Percentiles rank a stretch among this genome's conserved stretches.
These are phyloP conservation scores for Antheraea yamamai DNA, from an alignment of 2,888 invertebrate genomes.

Conservation along the genomic window DNA sequence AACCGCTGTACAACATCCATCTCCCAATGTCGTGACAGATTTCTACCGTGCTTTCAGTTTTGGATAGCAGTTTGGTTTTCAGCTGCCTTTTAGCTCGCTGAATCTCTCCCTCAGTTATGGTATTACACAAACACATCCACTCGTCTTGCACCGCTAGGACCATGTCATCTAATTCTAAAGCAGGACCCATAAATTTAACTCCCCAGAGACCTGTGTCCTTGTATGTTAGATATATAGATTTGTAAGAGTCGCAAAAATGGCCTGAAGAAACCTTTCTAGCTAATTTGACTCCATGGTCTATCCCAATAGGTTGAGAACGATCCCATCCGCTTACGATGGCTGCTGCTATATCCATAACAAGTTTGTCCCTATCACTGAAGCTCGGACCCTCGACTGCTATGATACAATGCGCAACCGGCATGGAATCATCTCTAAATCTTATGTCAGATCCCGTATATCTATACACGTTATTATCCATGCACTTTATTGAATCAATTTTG, in stretches of 20 bases:
- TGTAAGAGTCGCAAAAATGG: slow-evolving; percentile 92
- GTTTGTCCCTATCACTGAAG: slow-evolving; percentile 94
- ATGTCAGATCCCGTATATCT: slow-evolving; percentile 95
- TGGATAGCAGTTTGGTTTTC: slow-evolving; percentile 94
- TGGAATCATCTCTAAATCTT: slow-evolving; percentile 92
- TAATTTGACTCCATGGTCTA: slow-evolving; percentile 89
- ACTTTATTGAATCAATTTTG: slow-evolving; percentile 82
- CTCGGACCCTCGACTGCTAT: slow-evolving; percentile 95
- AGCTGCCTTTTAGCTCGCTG: slow-evolving; percentile 94
- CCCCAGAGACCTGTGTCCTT: slow-evolving; percentile 99
- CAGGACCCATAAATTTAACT: slow-evolving; percentile 90
- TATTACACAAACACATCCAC: slow-evolving; percentile 93
- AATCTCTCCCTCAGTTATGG: slow-evolving; percentile 92
- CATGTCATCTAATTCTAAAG: slow-evolving; percentile 86
- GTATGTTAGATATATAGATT: slow-evolving; percentile 97
- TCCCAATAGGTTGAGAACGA: slow-evolving; percentile 92
- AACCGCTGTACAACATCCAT: slow-evolving; percentile 94
- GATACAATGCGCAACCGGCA: slow-evolving; percentile 94
- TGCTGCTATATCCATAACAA: slow-evolving; percentile 96
- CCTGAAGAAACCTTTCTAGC: slow-evolving; percentile 86
- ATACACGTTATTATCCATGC: slow-evolving; percentile 68
- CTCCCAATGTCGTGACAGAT: slow-evolving; percentile 97
- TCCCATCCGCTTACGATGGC: slow-evolving; percentile 95
- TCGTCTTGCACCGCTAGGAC: slow-evolving; percentile 87
- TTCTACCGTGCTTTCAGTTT: slow-evolving; percentile 93